Conservation (phyloP, 1,140 invertebrate genomes). For the Leguminivora glycinivorella region DNA sequence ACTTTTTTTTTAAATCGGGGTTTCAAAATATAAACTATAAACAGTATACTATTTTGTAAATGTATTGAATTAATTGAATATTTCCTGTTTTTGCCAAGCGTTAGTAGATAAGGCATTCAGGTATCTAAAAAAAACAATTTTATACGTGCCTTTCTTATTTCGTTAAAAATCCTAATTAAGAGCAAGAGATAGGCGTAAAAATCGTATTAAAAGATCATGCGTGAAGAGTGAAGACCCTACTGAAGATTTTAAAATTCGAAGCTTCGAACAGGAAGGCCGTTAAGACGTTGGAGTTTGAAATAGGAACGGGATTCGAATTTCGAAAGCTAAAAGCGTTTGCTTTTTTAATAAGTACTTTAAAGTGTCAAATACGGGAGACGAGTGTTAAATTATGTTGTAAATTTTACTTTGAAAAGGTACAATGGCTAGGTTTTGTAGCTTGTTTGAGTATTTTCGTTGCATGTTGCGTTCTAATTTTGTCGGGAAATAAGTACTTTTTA, state of each 20-base stretch:
- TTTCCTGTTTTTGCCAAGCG: too few relatives aligned
- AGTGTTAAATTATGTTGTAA: not conserved
- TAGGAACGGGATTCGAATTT: slow-evolving; percentile 14
- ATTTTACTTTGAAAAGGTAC: not conserved
- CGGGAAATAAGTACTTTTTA: not conserved
- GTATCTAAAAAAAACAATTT: not conserved
- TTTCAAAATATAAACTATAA: too few relatives aligned
- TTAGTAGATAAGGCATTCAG: not conserved
- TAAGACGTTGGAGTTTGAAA: slow-evolving; percentile 9
- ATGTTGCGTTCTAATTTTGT: not conserved
- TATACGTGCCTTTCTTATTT: not conserved
- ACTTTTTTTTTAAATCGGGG: too few relatives aligned
- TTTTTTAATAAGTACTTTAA: not conserved
- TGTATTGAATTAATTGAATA: too few relatives aligned
- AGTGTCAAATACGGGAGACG: not conserved
- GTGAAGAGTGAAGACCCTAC: slow-evolving; percentile 2
- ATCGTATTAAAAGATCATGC: not conserved
- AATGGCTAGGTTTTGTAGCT: not conserved
- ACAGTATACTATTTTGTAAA: too few relatives aligned
- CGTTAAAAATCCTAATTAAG: not conserved
- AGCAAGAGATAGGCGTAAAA: not conserved
- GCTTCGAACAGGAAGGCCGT: not conserved
- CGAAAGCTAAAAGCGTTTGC: not conserved
- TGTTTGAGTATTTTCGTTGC: not conserved
- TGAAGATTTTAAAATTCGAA: too few relatives aligned